These are phyloP conservation scores for Oophaga sylvatica DNA, from an alignment of 2,797 vertebrate species.

Conservation along the genomic window DNA sequence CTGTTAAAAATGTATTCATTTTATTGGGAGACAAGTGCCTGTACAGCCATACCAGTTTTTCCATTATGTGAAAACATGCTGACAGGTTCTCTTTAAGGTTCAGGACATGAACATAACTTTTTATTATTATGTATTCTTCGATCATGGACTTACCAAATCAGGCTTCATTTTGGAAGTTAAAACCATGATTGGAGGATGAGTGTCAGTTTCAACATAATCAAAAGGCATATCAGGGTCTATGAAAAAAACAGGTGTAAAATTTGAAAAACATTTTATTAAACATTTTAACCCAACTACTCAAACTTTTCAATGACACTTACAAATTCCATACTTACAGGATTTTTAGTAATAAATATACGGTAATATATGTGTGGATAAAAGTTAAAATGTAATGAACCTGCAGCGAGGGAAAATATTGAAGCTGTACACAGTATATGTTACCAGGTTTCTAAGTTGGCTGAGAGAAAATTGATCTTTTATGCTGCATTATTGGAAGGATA, in stretches of 20 bases:
- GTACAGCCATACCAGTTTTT: no score
- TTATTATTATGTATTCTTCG: neutral
- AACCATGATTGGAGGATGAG: conserved; percentile 66
- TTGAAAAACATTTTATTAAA: neutral
- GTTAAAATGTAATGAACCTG: no score
- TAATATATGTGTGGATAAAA: no score
- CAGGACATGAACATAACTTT: neutral
- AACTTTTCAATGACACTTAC: neutral
- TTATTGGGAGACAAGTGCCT: no score
- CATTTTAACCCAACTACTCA: neutral
- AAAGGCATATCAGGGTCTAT: conserved; percentile 46
- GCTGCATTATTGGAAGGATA: no score
- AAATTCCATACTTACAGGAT: neutral
- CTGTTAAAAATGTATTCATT: no score
- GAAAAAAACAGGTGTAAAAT: neutral
- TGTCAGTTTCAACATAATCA: conserved; percentile 65
- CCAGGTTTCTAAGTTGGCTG: no score
- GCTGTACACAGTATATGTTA: no score
- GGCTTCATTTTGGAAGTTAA: conserved; percentile 62
- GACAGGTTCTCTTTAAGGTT: neutral
- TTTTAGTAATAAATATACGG: no score
- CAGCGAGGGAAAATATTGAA: no score
- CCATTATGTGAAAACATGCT: no score
- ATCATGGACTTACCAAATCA: conserved; percentile 68
- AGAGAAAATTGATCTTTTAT: no score